These are phyloP conservation scores for Acanthoscelides obtectus DNA, from an alignment of 2,888 invertebrate species.

Conservation along the genomic window DNA sequence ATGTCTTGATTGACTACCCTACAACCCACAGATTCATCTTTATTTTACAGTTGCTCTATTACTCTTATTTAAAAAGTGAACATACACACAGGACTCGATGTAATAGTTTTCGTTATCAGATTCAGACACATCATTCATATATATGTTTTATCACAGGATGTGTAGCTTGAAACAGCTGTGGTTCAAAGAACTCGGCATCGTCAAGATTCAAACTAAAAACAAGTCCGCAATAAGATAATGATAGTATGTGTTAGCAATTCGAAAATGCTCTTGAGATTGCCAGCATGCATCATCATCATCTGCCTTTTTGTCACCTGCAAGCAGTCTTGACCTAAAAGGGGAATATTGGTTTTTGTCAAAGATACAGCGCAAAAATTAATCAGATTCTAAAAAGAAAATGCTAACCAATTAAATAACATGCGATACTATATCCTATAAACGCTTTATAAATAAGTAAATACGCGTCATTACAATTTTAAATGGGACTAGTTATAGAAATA, in stretches of 20 bases:
- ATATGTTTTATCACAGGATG: no score
- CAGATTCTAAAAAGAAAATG: neutral
- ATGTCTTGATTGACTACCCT: no score
- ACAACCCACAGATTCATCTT: no score
- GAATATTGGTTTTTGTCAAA: neutral
- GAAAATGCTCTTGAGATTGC: neutral
- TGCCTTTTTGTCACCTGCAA: neutral
- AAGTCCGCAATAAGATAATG: neutral
- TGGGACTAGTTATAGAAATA: conserved; percentile 1
- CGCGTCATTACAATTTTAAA: conserved; percentile 1
- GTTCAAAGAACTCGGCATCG: no score
- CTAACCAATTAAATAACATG: conserved; percentile 1
- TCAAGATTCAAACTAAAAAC: no score
- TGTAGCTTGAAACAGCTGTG: no score
- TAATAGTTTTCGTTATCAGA: no score
- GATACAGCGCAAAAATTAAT: conserved; percentile 1
- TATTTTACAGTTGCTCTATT: no score
- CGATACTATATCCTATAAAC: neutral
- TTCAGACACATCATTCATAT: no score
- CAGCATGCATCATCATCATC: neutral
- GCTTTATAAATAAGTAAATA: neutral
- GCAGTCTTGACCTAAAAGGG: neutral
- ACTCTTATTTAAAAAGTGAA: no score
- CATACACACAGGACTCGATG: no score
- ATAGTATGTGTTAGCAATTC: neutral